Conservation (phyloP, 2,888 invertebrate genomes). For the Lymantria dispar region DNA sequence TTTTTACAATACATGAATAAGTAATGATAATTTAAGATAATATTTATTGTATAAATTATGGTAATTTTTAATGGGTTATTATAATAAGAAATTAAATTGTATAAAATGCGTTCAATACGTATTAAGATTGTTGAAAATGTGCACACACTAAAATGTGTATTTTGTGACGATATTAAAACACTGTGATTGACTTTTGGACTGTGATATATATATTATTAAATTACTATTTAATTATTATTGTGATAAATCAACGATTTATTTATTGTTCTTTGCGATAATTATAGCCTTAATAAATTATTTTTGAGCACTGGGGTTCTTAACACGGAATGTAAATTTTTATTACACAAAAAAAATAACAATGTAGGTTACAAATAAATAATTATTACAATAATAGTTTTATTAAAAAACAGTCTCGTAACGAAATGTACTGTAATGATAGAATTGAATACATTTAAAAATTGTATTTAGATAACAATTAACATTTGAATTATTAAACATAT, state of each 20-base stretch:
- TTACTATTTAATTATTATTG: slow-evolving; percentile 37
- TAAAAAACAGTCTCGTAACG: slow-evolving; percentile 32
- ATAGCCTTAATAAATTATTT: slow-evolving; percentile 67
- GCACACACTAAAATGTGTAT: slow-evolving; percentile 50
- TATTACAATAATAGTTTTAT: slow-evolving; percentile 20
- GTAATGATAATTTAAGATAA: too few species aligned
- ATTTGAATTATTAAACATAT: slow-evolving; percentile 50
- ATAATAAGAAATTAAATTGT: slow-evolving; percentile 17
- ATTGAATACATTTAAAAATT: slow-evolving; percentile 16
- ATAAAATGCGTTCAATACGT: slow-evolving; percentile 71
- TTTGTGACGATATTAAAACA: slow-evolving; percentile 61
- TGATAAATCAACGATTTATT: slow-evolving; percentile 51
- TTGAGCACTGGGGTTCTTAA: slow-evolving; percentile 70
- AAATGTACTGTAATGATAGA: slow-evolving; percentile 20
- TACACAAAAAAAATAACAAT: slow-evolving; percentile 10
- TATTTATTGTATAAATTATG: too few species aligned
- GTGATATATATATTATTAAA: slow-evolving; percentile 40
- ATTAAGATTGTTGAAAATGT: slow-evolving; percentile 59
- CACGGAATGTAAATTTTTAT: slow-evolving; percentile 28
- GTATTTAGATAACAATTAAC: slow-evolving; percentile 48
- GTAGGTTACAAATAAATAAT: slow-evolving; percentile 10
- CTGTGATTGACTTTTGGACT: slow-evolving; percentile 57
- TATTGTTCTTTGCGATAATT: slow-evolving; percentile 45
- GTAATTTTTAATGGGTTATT: too few species aligned
- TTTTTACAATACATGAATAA: too few species aligned